Percentiles rank a stretch among this genome's conserved stretches.
Evolutionary conservation across 2,113 vertebrate species (phyloP).

Genomic region (Phaetusa simplex): DNA sequence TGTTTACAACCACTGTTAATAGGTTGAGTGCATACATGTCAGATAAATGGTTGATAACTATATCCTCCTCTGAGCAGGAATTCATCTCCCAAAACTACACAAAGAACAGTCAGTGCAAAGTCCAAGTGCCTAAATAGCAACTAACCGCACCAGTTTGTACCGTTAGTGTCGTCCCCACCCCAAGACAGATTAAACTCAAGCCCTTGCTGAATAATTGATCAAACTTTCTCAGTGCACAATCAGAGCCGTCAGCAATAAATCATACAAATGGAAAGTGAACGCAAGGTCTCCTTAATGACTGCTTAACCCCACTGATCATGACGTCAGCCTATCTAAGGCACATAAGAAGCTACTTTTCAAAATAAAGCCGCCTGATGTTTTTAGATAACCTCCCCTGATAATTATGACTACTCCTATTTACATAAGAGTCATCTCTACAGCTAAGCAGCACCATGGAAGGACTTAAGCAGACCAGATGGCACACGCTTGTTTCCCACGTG

Average conservation of each 20-base stretch:
- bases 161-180: background rate
- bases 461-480: background rate
- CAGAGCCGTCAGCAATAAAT: background rate
- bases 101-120: background rate
- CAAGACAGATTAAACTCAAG: background rate
- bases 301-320: background rate
- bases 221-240: background rate
- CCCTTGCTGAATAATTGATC: conserved; percentile 35
- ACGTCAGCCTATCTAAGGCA: background rate
- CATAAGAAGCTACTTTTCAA: background rate
- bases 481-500: background rate
- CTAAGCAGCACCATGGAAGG: background rate
- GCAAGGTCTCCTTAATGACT: background rate
- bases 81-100: background rate
- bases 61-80: background rate
- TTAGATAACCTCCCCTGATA: background rate
- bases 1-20: background rate
- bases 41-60: background rate
- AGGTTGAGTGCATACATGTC: background rate
- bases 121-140: background rate
- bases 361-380: background rate
- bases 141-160: background rate
- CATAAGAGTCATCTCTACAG: background rate
- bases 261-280: background rate
- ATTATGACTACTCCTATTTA: background rate